phyloP scores from a whole-genome alignment of 1,140 invertebrate genomes.

The Geopemphigus sp. region DNA sequence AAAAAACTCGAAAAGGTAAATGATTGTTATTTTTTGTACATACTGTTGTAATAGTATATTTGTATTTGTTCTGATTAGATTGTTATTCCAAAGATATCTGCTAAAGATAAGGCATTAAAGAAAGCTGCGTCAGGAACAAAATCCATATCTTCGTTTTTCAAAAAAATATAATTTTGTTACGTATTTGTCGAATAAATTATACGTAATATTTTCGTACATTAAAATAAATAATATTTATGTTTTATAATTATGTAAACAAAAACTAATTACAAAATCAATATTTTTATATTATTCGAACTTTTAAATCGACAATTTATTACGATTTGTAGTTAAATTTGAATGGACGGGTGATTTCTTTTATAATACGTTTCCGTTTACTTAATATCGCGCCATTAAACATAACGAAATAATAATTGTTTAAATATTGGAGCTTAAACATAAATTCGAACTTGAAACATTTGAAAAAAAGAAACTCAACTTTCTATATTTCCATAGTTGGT shows the following conservation, averaged over 20 bases:
- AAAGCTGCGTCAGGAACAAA: slow-evolving; percentile 54
- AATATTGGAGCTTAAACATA: too few relatives aligned
- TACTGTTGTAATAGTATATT: not conserved
- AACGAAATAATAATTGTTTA: too few relatives aligned
- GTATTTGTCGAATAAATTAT: not conserved
- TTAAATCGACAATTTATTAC: too few relatives aligned
- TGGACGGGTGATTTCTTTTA: too few relatives aligned
- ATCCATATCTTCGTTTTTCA: slow-evolving; percentile 53
- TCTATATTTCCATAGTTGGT: too few relatives aligned
- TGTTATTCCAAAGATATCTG: slow-evolving; percentile 50
- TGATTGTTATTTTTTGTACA: not conserved
- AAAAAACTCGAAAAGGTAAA: slow-evolving; percentile 30
- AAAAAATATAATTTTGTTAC: slow-evolving; percentile 52
- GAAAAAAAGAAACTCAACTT: too few relatives aligned
- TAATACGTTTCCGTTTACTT: too few relatives aligned
- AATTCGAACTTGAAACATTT: too few relatives aligned
- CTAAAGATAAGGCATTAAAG: slow-evolving; percentile 54
- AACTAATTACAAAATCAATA: too few relatives aligned
- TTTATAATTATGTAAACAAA: not conserved
- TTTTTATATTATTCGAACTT: too few relatives aligned
- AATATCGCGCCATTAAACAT: too few relatives aligned
- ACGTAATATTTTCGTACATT: not conserved
- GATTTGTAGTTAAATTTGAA: too few relatives aligned
- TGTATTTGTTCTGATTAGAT: slow-evolving; percentile 26
- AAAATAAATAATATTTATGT: not conserved